Percentiles rank a stretch among this genome's conserved stretches.
phyloP scores from a whole-genome alignment of 2,797 vertebrate species.

The Psittacula echo region DNA sequence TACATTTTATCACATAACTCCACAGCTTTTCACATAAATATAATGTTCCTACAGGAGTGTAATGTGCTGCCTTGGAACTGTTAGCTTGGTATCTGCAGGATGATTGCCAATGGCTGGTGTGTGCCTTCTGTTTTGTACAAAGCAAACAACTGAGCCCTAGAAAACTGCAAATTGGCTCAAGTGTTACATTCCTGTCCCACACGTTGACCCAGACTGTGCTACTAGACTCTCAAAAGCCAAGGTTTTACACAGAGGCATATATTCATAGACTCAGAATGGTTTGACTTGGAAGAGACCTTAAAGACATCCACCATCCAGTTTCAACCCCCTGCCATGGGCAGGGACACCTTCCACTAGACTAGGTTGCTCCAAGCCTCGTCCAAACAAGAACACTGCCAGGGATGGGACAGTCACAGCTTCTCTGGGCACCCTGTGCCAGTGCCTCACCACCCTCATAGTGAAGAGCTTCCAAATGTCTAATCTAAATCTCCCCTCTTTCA shows the following conservation, averaged over 20 bases:
- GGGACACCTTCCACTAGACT: not conserved
- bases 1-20: not conserved
- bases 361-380: not conserved
- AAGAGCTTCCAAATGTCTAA: not conserved
- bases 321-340: not conserved
- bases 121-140: not conserved
- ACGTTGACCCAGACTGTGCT: not conserved
- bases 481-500: not conserved
- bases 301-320: not conserved
- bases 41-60: not conserved
- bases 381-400: not conserved
- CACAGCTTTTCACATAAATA: not conserved
- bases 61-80: not conserved
- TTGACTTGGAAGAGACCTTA: not conserved
- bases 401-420: not conserved
- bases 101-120: accelerated
- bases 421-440: not conserved
- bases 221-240: not conserved
- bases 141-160: not conserved
- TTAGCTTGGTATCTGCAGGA: not conserved
- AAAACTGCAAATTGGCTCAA: not conserved
- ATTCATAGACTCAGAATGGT: not conserved
- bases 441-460: not conserved
- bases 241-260: not conserved
- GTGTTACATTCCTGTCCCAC: not conserved